Base-by-base conservation (phyloP, 2,888 invertebrate species). In the Drosophila lacicola region DNA sequence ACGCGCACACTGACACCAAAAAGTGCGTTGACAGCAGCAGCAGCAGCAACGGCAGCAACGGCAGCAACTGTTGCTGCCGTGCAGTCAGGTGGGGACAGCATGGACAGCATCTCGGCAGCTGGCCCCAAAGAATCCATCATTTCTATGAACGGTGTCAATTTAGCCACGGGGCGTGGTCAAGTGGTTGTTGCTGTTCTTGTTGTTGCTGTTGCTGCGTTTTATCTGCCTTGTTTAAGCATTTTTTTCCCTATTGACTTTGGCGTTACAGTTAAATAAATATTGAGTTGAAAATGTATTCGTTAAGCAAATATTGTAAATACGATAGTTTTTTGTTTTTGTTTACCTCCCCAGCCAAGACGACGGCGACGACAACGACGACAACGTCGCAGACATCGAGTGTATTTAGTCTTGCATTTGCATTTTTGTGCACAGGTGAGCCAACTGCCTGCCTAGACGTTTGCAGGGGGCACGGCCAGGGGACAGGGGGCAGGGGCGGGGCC, bases 291-390 rank as follows among this genome's bases (percentile, higher is more conserved):
- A 85, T 87, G 88, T 82, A 80, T 80, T 86, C 87, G 80, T 73
- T 83, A 56, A 79, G 72, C 88, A 89, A 89, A 86, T 89, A 89
- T 87, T 87, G 88, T 86, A 89, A 87, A 86, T 84, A 75, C 73
- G 88, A 71, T 89, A 83, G 82, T 76, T 88, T 60, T 37, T 46
- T 63, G 41, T 36, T 29, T 63, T 73, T 85, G 78, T 81, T 84
- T 74, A 58, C 78, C 45, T 63, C 67, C 36, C 58, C 57, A 9
- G 57, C 58, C 45, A 50, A 51, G 29, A 60, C 60, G 70, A 33
- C 44, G 42, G 36, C 66, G 14, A 13, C 66, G 39, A 57, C 39
- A 49, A 60, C 60, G 70, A 34, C 44, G 42, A 39, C 66, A 19
- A 13, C 66, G 39, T 61, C 39, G 53, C 29, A 29, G 29, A 29